These are phyloP conservation scores for Catharus fuscescens DNA, from an alignment of 2,113 vertebrate species.

Conservation along the genomic window DNA sequence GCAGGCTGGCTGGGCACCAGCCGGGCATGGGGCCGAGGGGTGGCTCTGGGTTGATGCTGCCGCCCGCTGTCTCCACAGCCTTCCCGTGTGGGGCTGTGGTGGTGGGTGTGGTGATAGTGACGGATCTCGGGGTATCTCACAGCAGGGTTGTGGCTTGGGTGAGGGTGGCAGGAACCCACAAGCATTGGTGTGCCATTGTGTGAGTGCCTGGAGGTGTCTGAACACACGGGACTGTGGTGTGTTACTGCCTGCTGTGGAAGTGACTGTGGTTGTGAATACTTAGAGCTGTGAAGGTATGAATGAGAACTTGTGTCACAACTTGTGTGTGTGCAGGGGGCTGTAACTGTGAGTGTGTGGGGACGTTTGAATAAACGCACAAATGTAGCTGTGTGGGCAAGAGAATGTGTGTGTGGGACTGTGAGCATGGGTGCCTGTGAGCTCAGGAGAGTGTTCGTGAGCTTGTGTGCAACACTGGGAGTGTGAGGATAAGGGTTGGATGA, in stretches of 20 bases:
- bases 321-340: not conserved
- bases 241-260: not conserved
- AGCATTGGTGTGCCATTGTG: not conserved
- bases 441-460: rapidly evolving
- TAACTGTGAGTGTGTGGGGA: not conserved
- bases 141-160: not conserved
- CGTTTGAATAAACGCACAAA: rapidly evolving
- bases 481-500: not conserved
- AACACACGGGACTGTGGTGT: not conserved
- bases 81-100: not conserved
- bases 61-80: rapidly evolving
- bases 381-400: rapidly evolving
- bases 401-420: not conserved
- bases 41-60: rapidly evolving
- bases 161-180: not conserved
- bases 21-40: not conserved
- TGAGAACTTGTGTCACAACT: rapidly evolving
- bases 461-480: rapidly evolving
- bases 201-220: not conserved
- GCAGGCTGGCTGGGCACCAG: not conserved
- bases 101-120: not conserved
- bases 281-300: rapidly evolving
- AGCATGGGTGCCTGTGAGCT: no score
- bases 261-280: not conserved
- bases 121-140: not conserved